Evolutionary conservation across 2,113 vertebrate species (phyloP), one percentile per base, ranked within the genome.

Genomic region (Pungitius pungitius): DNA sequence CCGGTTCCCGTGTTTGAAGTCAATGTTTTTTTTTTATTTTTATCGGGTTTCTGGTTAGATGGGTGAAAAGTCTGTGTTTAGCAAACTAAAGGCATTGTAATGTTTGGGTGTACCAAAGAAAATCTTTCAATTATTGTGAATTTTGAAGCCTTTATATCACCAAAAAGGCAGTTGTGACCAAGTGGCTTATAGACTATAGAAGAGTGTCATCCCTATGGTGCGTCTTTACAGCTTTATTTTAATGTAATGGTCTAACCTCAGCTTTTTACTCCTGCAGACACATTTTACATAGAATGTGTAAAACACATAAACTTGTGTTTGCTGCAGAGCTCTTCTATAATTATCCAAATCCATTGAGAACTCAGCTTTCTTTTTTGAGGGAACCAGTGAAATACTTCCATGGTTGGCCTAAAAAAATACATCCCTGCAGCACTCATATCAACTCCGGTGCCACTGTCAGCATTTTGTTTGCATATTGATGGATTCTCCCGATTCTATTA

Each of bases 401-500:
- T 8, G 51, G 22, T 54, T 54, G 10, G 22, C 51, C 51, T 24
- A 14, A 8, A 26, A 26, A 54, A 26, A 14, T 7, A 5, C 22
- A 54, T 54, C 51, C 51, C 22, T 54, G 22, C 51, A 54, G 22
- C 51, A 24, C 51, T 54, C 10, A 14, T 24, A 27, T 73, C 52
- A 67, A 35, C 40, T 22, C 39, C 4, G 4, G 56, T 57, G 61
- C 57, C 68, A 15, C 57, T 63, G 60, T 77, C 61, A 83, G 72
- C 67, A 73, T 72, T 67, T 57, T 8, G 51, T 65, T 65, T 75
- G 55, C 14, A 69, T 64, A 64, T 33, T 75, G 69, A 70, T 76
- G 75, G 83, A 73, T 73, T 33, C 11, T 66, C 30, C 61, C 42
- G 67, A 88, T 80, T 70, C 78, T 27, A 83, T 85, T 67, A 43